Evolutionary conservation across 1,140 invertebrate species (phyloP), one percentile per base, ranked within the genome.

Genomic region (Cecropterus lyciades): DNA sequence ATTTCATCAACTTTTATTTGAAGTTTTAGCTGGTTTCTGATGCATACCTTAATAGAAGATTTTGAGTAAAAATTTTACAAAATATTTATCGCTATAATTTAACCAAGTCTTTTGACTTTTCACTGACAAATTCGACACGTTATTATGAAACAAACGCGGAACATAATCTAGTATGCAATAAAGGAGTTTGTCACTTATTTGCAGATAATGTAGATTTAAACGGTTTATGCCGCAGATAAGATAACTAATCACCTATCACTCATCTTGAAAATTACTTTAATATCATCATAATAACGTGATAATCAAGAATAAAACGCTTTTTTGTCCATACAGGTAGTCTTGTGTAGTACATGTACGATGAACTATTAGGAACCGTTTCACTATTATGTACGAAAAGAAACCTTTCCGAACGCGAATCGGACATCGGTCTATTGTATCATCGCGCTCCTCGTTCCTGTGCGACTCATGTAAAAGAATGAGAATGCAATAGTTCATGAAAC

Each of bases 161-260:
- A 43, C 48, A 64, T 49, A 55, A 48, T 57, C 30, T 24, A 51
- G 52, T 57, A 16, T 64, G 60, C 27, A 37, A 11, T 1, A 10
- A 1, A 11, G 10, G 1, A 37, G 7, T 11, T 3, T 33, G 33
- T 37, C 33, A 37, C n/a, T 37, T 37, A 20, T 16, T 16, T 24
- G 40, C 62, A 49, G 60, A 64, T 64, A 42, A 64, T 64, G 40
- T 49, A 51, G 33, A 49, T 60, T 60, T 46, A 48, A 48, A 24
- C 27, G 24, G 10, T 37, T 11, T 37, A 37, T 0, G 33, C 33
- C 43, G 16, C 9, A 59, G 56, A 59, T 59, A 59, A 59, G 56
- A 59, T 59, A 59, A 14, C 42, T 37, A 37, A n/a, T n/a, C 33
- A 37, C 10, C 45, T 33, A 59, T 59, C 42, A 33, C 43, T 46